These are phyloP conservation scores for Bellardia pandia DNA, from an alignment of 2,888 invertebrate genomes.

Conservation along the genomic window DNA sequence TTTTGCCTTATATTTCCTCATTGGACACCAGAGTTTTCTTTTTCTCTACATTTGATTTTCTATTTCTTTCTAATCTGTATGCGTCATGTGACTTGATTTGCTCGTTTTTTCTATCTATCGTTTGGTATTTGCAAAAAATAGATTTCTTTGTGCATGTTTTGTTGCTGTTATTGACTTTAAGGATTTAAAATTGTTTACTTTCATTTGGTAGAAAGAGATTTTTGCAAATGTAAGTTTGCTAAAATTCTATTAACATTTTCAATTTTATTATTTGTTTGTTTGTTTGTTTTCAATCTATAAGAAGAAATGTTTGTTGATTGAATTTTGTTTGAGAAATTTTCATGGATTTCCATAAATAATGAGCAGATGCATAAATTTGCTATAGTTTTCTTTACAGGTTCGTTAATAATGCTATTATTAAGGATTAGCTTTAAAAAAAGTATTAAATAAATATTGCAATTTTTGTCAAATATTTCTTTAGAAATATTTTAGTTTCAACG, in stretches of 20 bases:
- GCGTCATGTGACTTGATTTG: conserved; percentile 73
- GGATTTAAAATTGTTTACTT: conserved; percentile 80
- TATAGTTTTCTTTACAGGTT: not conserved
- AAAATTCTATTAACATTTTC: conserved; percentile 53
- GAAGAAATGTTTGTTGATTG: conserved; percentile 74
- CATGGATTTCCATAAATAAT: conserved; percentile 81
- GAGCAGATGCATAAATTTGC: conserved; percentile 56
- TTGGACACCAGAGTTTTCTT: conserved; percentile 59
- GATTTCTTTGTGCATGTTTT: not conserved
- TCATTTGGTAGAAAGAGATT: not conserved
- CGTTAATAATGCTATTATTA: no score
- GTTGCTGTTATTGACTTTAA: conserved; percentile 78
- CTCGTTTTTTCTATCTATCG: conserved; percentile 11
- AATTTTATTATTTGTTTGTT: conserved; percentile 63
- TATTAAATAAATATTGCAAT: no score
- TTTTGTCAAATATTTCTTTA: no score
- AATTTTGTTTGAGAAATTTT: conserved; percentile 72
- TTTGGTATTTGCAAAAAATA: conserved; percentile 42
- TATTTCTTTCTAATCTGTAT: conserved; percentile 76
- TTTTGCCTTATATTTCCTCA: conserved; percentile 62
- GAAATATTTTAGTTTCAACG: no score
- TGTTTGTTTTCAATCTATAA: conserved; percentile 60
- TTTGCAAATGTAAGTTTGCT: conserved; percentile 55
- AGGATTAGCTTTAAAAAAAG: no score
- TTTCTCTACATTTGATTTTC: conserved; percentile 40